Conservation (phyloP, 2,888 invertebrate species). For the Callyntrura sp. region DNA sequence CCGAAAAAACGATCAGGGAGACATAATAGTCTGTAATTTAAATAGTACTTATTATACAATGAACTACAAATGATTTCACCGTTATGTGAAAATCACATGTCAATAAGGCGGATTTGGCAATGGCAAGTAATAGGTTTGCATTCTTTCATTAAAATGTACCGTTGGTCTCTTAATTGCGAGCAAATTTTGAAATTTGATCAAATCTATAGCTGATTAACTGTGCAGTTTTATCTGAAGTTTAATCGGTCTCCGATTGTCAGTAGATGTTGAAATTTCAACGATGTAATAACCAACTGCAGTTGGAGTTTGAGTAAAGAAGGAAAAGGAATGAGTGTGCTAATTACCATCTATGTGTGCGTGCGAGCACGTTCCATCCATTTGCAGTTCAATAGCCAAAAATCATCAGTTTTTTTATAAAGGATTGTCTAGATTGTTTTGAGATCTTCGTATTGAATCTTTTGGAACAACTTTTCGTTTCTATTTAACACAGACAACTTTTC, state of each 20-base stretch:
- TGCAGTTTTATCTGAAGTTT: background rate
- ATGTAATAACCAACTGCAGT: background rate
- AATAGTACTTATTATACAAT: too few relatives aligned
- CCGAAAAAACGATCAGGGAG: too few relatives aligned
- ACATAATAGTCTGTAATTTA: too few relatives aligned
- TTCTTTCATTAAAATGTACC: too few relatives aligned
- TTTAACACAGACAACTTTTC: background rate
- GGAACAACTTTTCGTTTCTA: background rate
- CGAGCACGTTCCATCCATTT: conserved; percentile 58
- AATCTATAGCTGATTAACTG: background rate
- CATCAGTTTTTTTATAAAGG: conserved; percentile 51
- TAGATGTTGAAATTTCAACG: background rate
- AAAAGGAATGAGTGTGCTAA: background rate
- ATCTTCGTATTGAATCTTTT: conserved; percentile 3
- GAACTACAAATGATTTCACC: too few relatives aligned
- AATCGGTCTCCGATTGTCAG: background rate
- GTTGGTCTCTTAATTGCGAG: too few relatives aligned
- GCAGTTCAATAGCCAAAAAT: background rate
- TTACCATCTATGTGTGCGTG: conserved; percentile 9
- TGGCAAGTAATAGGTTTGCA: too few relatives aligned
- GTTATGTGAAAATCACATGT: too few relatives aligned
- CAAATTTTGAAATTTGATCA: background rate
- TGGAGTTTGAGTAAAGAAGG: background rate
- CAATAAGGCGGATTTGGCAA: too few relatives aligned
- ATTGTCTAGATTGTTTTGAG: conserved; percentile 17